Percentiles rank a stretch among this genome's conserved stretches.
Conservation (phyloP, 2,113 vertebrate species). For the Passer domesticus region DNA sequence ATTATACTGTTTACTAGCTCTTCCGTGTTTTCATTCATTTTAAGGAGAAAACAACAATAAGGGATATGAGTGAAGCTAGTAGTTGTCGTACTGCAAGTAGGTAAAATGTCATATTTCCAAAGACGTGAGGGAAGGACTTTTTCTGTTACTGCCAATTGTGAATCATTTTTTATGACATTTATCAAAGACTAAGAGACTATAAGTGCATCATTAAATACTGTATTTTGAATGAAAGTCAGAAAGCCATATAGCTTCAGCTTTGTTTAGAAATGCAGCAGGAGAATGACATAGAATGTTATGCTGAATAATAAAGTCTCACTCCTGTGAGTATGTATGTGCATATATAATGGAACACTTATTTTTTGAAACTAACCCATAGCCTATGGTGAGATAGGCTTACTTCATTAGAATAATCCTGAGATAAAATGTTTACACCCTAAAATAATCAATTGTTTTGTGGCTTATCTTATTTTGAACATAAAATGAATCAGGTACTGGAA, state of each 20-base stretch:
- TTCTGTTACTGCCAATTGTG: background rate
- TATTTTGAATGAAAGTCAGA: background rate
- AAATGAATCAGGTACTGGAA: background rate
- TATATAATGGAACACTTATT: background rate
- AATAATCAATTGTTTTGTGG: background rate
- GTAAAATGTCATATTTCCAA: background rate
- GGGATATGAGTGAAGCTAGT: background rate
- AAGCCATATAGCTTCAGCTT: background rate
- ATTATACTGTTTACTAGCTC: background rate
- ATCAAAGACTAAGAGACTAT: background rate
- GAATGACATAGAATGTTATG: background rate
- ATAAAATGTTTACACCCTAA: background rate
- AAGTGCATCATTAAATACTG: background rate
- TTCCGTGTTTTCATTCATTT: background rate
- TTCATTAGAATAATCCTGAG: background rate
- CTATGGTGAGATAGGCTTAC: background rate
- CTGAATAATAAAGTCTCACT: background rate
- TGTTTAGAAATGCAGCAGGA: background rate
- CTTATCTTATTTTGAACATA: background rate
- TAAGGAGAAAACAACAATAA: background rate
- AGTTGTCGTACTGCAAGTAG: background rate
- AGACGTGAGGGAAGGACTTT: background rate
- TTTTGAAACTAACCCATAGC: background rate
- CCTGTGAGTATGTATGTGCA: fast-evolving
- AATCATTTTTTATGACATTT: background rate